Base-by-base conservation (phyloP, 2,113 vertebrate species). In the Fregata magnificens region DNA sequence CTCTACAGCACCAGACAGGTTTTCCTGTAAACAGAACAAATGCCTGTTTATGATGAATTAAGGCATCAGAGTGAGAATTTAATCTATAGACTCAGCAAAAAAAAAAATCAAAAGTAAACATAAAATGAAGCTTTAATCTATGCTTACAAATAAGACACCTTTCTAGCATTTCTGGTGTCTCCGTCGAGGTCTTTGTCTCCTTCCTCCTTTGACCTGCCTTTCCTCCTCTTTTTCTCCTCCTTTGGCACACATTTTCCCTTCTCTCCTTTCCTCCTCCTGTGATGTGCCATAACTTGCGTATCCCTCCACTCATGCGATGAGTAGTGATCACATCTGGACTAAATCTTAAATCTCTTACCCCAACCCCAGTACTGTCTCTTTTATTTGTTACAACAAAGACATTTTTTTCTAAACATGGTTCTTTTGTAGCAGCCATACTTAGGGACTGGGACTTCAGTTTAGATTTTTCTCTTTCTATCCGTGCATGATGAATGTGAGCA, bases 221-320 rank as follows among this genome's bases (percentile, higher is more conserved):
- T 67, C 22, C 2, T 62, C 5, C 8, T 28, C 9, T 59, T 53
- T 38, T 26, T 29, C 7, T n/a, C 4, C 2, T 47, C 25, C 7
- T 14, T 72, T 65, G 16, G 5, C 44, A 44, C 29, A 21, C 3
- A 2, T 59, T 77, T 29, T 12, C 7, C 4, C 0, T 0, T 25
- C n/a, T 47, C 19, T 52, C 9, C 11, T 77, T 88, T 86, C 21
- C 7, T 55, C 9, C 24, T 62, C 11, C 34, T 52, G 8, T 59
- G 19, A 29, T 80, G 6, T 65, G 29, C 53, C 31, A 83, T 59
- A 63, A 62, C 18, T 58, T 69, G 29, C 6, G 1, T 71, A 36
- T 70, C 7, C 19, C 25, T 42, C 21, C n/a, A 22, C 16, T 69
- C 4, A 2, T 31, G 32, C 38, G 56, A 16, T 28, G 31, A 12